Evolutionary conservation across 53 echinoderm and acorn worm genomes (phyloP).

Genomic region (Luidia sarsii): DNA sequence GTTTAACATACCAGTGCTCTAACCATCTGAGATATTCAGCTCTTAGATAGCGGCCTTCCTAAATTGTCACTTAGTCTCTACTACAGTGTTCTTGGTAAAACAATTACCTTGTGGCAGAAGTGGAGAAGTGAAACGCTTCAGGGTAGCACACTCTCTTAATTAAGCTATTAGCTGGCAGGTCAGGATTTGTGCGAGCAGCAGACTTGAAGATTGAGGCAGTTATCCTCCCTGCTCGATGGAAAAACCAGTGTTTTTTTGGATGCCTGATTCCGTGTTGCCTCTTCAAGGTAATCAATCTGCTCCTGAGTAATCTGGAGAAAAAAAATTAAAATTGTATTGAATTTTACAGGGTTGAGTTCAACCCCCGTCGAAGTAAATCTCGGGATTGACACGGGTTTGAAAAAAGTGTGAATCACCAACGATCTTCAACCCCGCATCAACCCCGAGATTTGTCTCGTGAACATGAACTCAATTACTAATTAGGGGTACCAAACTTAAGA

Average conservation of each 20-base stretch:
- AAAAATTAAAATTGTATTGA: neutral
- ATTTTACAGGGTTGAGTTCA: neutral
- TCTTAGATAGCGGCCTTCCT: no score
- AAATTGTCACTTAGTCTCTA: neutral
- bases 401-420: neutral
- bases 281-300: constrained; percentile 20
- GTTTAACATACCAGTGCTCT: no score
- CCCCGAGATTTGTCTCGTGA: no score
- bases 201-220: constrained; percentile 30
- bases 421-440: no score
- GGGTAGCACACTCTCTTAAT: constrained; percentile 34
- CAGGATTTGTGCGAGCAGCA: constrained; percentile 37
- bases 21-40: no score
- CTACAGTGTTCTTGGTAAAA: neutral
- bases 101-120: constrained; percentile 20
- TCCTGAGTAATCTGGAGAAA: constrained; percentile 15
- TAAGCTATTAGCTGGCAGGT: constrained; percentile 24
- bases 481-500: no score
- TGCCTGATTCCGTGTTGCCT: constrained; percentile 23
- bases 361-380: neutral
- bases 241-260: constrained; percentile 19
- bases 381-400: neutral
- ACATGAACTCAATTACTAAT: constrained; percentile 5
- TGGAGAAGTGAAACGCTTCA: constrained; percentile 18
- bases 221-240: constrained; percentile 27